These are phyloP conservation scores for Menidia menidia DNA, from an alignment of 2,797 vertebrate genomes.

Conservation along the genomic window DNA sequence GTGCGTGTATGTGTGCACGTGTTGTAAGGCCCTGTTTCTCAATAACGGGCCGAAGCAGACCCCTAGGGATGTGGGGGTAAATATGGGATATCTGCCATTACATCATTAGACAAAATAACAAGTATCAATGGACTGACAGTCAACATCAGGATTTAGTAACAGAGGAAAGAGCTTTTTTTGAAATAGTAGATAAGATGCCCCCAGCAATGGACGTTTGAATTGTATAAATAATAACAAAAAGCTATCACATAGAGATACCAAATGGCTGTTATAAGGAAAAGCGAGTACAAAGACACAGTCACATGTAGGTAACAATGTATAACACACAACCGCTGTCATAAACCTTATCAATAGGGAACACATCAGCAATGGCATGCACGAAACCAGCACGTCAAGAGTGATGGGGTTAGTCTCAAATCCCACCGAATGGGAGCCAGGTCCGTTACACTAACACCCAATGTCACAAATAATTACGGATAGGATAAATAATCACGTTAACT, in stretches of 20 bases:
- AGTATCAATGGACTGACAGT: slow-evolving; percentile 23
- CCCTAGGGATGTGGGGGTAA: slow-evolving; percentile 27
- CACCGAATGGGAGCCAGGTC: background rate
- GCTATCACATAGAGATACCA: background rate
- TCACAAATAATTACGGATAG: background rate
- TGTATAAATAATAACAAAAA: background rate
- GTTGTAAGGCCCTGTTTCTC: slow-evolving; percentile 11
- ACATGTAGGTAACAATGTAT: background rate
- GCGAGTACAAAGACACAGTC: background rate
- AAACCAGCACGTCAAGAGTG: slow-evolving; percentile 6
- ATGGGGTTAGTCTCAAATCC: background rate
- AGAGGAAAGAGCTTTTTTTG: slow-evolving; percentile 6
- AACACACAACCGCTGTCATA: background rate
- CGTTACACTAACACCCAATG: background rate
- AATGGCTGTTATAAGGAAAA: background rate
- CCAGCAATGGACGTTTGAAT: background rate
- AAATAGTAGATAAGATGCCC: background rate
- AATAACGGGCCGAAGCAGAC: slow-evolving; percentile 20
- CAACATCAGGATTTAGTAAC: slow-evolving; percentile 33
- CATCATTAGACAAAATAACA: slow-evolving; percentile 68
- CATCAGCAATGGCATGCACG: background rate
- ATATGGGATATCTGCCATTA: slow-evolving; percentile 59
- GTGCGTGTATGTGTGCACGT: background rate
- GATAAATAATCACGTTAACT: slow-evolving; percentile 22
- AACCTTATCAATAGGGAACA: slow-evolving; percentile 5